Evolutionary conservation across 2,797 vertebrate species (phyloP), one percentile per base, ranked within the genome.

Genomic region (Microchirus variegatus): DNA sequence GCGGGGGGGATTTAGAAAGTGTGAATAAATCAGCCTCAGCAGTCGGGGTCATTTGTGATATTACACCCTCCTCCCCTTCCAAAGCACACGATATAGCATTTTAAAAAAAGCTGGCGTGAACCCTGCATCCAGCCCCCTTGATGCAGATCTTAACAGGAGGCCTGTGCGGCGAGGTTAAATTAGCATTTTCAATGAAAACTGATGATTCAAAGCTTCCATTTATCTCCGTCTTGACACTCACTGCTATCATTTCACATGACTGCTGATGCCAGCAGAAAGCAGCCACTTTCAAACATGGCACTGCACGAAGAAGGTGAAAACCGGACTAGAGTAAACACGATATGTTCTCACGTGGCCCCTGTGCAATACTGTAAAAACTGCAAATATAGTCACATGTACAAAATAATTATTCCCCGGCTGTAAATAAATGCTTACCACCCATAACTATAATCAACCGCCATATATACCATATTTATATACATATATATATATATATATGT

Each of bases 1-100:
- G 72, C 36, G 22, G 19, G 63, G 19, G 63, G 73, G 22, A 22
- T 62, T 74, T 74, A 37, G 10, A 53, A 46, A 66, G 72, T 44
- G 70, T 55, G 57, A 75, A 73, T 38, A 41, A 45, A 48, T 60
- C 64, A 67, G 65, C 47, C 45, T 35, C 22, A 10, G 53, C 62
- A 62, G 59, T 11, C 11, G 44, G 60, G 61, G 58, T 59, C 54
- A 9, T 48, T 61, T 35, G 18, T 54, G 41, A 53, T 42, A 6
- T 59, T 52, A 38, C 17, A 52, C 18, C 18, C 10, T 58, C 14
- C 16, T 48, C 41, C 18, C 18, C 10, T 50, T 44, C 53, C 31
- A 22, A 63, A 13, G 37, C 56, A 52, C 7, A 41, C 1, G 0
- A 22, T 22, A 8, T 1, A 16, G 43, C 44, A 16, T n/a, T n/a